phyloP scores from a whole-genome alignment of 2,888 invertebrate genomes.

The Idaea straminata region DNA sequence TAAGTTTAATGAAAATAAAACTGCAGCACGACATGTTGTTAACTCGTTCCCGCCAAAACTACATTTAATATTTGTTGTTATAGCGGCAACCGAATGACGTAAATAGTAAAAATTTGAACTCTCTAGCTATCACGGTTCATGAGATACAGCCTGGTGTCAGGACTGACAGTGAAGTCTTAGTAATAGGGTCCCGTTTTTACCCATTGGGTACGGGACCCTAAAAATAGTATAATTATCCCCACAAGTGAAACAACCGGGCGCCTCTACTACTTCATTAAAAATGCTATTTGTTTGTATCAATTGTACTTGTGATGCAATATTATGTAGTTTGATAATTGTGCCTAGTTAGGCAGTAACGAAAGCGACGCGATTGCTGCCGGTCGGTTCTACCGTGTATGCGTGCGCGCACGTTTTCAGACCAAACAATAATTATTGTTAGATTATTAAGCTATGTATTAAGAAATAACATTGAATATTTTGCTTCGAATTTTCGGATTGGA shows the following conservation, averaged over 20 bases:
- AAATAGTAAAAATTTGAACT: no score
- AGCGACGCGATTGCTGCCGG: not conserved
- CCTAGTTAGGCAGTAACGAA: not conserved
- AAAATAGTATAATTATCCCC: not conserved
- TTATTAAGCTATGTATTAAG: not conserved
- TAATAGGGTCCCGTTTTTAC: no score
- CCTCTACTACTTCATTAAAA: not conserved
- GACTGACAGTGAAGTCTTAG: no score
- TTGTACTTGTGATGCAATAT: not conserved
- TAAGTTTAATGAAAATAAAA: no score
- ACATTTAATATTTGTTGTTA: no score
- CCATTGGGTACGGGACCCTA: no score
- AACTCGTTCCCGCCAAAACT: no score
- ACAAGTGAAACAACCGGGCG: not conserved
- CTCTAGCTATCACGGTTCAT: no score
- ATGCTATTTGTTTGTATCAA: not conserved
- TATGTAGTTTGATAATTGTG: slow-evolving; percentile 1
- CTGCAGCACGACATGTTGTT: no score
- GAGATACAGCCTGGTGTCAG: no score
- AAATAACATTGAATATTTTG: not conserved
- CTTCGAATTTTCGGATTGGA: not conserved
- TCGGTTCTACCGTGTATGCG: not conserved
- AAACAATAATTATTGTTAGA: not conserved
- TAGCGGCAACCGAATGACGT: no score
- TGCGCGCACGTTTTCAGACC: not conserved